Evolutionary conservation across 2,113 vertebrate species (phyloP).

Genomic region (Pomatorhinus ruficollis): DNA sequence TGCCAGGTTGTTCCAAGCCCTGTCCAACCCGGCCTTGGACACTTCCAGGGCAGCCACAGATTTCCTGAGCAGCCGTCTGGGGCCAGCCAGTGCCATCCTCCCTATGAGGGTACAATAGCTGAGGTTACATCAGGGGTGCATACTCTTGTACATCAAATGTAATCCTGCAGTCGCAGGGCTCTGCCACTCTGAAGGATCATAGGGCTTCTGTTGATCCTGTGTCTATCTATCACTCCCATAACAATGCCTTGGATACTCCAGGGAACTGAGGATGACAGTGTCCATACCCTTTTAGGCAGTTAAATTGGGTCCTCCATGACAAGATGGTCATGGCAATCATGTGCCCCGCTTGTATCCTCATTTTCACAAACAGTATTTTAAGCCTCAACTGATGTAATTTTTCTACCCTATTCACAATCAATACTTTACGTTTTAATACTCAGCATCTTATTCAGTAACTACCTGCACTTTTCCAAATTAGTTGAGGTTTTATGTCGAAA

Average conservation of each 20-base stretch:
- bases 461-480: not conserved
- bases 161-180: not conserved
- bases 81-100: too few relatives aligned
- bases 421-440: not conserved
- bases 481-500: not conserved
- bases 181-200: rapidly evolving
- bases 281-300: not conserved
- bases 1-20: not conserved
- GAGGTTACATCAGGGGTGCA: not conserved
- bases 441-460: not conserved
- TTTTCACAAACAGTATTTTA: not conserved
- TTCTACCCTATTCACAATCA: not conserved
- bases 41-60: not conserved
- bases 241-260: not conserved
- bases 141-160: not conserved
- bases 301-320: not conserved
- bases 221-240: not conserved
- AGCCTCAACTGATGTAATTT: not conserved
- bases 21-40: rapidly evolving
- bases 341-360: not conserved
- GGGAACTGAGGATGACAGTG: not conserved
- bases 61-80: not conserved
- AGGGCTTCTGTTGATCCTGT: not conserved
- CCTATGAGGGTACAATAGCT: not conserved
- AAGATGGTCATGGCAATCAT: not conserved